Conservation (phyloP, 1,140 invertebrate genomes). For the Penaeus vannamei region DNA sequence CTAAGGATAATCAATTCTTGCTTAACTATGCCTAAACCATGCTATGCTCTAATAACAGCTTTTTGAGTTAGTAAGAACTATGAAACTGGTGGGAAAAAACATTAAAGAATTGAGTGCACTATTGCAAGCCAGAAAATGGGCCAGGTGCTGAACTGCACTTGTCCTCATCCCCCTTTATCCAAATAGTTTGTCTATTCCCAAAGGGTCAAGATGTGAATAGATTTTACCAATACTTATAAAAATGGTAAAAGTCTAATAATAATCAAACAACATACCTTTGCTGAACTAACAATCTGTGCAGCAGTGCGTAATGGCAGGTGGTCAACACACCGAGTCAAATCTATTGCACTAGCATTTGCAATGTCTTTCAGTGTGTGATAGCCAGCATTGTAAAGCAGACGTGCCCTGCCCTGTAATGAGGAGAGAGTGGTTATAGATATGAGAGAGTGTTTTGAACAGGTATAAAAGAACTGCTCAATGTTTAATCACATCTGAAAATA, state of each 20-base stretch:
- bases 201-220: no score
- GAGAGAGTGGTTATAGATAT: not conserved
- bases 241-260: not conserved
- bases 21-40: no score
- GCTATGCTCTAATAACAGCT: no score
- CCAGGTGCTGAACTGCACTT: no score
- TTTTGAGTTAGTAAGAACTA: no score
- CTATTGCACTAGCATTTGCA: conserved; percentile 79
- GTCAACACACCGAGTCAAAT: conserved; percentile 79
- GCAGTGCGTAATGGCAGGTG: conserved; percentile 82
- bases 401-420: conserved; percentile 81
- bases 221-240: no score
- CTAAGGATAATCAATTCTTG: no score
- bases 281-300: conserved; percentile 84
- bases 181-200: no score
- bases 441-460: not conserved
- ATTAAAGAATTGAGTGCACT: no score
- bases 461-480: not conserved
- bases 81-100: no score
- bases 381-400: conserved; percentile 86
- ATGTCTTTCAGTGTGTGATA: conserved; percentile 83
- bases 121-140: no score
- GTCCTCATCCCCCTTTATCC: no score
- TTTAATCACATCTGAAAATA: not conserved
- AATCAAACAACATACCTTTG: conserved; percentile 78